These are phyloP conservation scores for Spermophilus dauricus DNA, from an alignment of 2,113 vertebrate genomes.

Conservation along the genomic window DNA sequence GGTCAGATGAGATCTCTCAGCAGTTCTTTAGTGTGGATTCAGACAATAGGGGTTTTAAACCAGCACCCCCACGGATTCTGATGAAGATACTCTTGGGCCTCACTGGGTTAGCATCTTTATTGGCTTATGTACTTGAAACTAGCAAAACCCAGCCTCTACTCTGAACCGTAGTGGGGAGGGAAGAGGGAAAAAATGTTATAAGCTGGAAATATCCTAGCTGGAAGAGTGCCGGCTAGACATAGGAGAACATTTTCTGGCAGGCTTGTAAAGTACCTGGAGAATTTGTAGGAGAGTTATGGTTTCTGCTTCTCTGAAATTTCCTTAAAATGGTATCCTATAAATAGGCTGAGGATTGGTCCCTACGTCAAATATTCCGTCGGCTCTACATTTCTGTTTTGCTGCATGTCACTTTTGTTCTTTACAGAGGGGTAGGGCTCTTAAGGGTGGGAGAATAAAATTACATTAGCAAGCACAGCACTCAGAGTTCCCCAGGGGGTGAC, in stretches of 20 bases:
- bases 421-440: background rate
- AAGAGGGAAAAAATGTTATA: background rate
- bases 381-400: background rate
- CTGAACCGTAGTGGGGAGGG: background rate
- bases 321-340: conserved; percentile 30
- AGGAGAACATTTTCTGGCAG: background rate
- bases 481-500: background rate
- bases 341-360: background rate
- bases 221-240: background rate
- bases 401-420: background rate
- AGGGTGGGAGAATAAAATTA: background rate
- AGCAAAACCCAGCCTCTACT: background rate
- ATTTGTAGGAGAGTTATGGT: background rate
- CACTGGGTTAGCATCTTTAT: accelerated
- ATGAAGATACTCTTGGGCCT: background rate
- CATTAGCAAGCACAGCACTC: background rate
- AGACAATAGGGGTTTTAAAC: background rate
- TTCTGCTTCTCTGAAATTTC: conserved; percentile 19
- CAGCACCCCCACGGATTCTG: background rate
- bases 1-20: background rate
- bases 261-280: background rate
- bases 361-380: background rate
- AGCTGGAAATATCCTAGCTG: background rate
- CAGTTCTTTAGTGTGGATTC: too few species aligned
- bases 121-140: background rate